Percentiles rank a stretch among this genome's conserved stretches.
Evolutionary conservation across 2,888 invertebrate species (phyloP).

Genomic region (Bombyx huttoni): DNA sequence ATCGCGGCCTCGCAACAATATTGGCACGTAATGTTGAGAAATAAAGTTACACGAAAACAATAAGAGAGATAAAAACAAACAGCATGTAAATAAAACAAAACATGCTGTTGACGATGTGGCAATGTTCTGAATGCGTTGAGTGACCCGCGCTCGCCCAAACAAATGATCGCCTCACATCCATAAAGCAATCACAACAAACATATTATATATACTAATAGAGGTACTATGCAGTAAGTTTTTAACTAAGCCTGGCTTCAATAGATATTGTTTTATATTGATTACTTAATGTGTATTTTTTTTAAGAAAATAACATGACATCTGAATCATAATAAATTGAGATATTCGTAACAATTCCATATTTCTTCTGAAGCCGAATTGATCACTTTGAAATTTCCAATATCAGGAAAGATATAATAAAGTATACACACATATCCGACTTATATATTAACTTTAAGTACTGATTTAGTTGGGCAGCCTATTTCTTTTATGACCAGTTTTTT

Average conservation of each 20-base stretch:
- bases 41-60: slow-evolving; percentile 20
- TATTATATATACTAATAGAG: neutral
- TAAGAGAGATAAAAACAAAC: slow-evolving; percentile 22
- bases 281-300: neutral
- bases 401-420: too few relatives aligned
- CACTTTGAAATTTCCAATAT: too few relatives aligned
- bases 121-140: slow-evolving; percentile 7
- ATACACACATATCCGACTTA: too few relatives aligned
- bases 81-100: slow-evolving; percentile 20
- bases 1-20: slow-evolving; percentile 20
- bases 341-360: too few relatives aligned
- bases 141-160: neutral
- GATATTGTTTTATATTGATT: neutral
- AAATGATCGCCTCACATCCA: neutral
- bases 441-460: too few relatives aligned
- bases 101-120: slow-evolving; percentile 22
- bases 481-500: too few relatives aligned
- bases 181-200: neutral
- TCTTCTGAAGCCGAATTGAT: too few relatives aligned
- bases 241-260: neutral
- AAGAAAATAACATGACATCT: too few relatives aligned
- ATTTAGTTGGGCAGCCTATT: too few relatives aligned
- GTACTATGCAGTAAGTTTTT: neutral
- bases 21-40: slow-evolving; percentile 21
- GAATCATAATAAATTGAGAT: too few relatives aligned